These are phyloP conservation scores for Columbina picui DNA, from an alignment of 2,113 vertebrate genomes.

Conservation along the genomic window DNA sequence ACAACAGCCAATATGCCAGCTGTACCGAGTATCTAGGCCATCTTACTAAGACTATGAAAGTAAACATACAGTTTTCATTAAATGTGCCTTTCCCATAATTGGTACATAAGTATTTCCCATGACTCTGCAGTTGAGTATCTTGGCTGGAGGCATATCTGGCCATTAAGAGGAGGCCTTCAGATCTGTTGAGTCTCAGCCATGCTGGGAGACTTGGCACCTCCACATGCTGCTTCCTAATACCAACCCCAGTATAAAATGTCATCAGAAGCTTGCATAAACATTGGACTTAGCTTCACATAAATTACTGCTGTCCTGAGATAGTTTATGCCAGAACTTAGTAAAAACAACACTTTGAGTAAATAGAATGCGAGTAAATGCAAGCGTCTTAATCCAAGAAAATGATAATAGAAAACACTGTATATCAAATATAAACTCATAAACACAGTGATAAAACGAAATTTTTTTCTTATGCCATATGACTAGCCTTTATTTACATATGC, in stretches of 20 bases:
- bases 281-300: conserved; percentile 84
- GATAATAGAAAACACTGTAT: conserved; percentile 62
- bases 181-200: conserved; percentile 77
- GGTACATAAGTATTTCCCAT: conserved; percentile 81
- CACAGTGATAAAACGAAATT: conserved; percentile 61
- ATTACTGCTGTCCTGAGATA: conserved; percentile 81
- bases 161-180: conserved; percentile 76
- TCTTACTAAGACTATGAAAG: conserved; percentile 72
- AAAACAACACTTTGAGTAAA: conserved; percentile 82
- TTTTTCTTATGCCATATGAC: conserved; percentile 55
- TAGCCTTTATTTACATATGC: conserved; percentile 48
- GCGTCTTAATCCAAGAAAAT: conserved; percentile 74
- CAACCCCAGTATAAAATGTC: conserved; percentile 81
- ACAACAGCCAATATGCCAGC: conserved; percentile 61
- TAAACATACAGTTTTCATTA: conserved; percentile 80
- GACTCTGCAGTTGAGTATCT: conserved; percentile 78
- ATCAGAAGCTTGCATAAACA: conserved; percentile 85
- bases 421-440: conserved; percentile 74
- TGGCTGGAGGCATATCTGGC: conserved; percentile 79
- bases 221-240: conserved; percentile 80
- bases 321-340: conserved; percentile 80
- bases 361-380: conserved; percentile 75
- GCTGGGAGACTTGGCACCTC: conserved; percentile 80
- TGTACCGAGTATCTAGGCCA: conserved; percentile 65
- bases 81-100: conserved; percentile 77